Conservation (phyloP, 2,888 invertebrate species). For the Thecophora atra region DNA sequence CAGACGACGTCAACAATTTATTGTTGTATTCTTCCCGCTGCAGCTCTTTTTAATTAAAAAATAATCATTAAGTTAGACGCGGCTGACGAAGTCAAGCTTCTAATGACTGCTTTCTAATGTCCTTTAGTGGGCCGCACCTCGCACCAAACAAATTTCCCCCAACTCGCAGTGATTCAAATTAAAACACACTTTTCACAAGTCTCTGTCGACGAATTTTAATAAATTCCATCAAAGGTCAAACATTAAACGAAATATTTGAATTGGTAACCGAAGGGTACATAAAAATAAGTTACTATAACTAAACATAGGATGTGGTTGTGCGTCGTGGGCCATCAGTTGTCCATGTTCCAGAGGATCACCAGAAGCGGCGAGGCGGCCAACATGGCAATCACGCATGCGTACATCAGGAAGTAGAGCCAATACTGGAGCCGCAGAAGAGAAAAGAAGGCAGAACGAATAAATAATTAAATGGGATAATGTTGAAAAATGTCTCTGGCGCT, state of each 20-base stretch:
- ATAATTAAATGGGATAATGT: not conserved
- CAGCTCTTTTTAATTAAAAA: constrained; percentile 32
- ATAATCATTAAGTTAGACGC: constrained; percentile 35
- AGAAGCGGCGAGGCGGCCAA: constrained; percentile 16
- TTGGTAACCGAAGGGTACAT: too few relatives aligned
- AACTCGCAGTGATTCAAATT: too few relatives aligned
- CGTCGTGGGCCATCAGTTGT: too few relatives aligned
- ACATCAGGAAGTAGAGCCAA: constrained; percentile 1
- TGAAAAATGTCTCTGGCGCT: constrained; percentile 32
- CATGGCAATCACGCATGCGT: constrained; percentile 11
- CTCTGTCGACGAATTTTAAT: too few relatives aligned
- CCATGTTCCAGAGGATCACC: constrained; percentile 9
- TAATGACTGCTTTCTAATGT: not conserved
- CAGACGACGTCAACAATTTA: constrained; percentile 6
- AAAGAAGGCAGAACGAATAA: constrained; percentile 18
- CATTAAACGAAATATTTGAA: too few relatives aligned
- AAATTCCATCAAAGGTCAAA: too few relatives aligned
- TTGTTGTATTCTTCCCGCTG: constrained; percentile 11
- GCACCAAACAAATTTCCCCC: too few relatives aligned
- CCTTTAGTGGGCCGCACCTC: not conserved
- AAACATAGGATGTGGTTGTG: too few relatives aligned
- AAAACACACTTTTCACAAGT: too few relatives aligned
- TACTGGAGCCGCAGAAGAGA: not conserved
- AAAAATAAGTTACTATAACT: too few relatives aligned
- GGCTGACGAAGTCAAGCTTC: constrained; percentile 10